Base-by-base conservation (phyloP, 2,797 vertebrate genomes). In the Acanthurus leucopareius region DNA sequence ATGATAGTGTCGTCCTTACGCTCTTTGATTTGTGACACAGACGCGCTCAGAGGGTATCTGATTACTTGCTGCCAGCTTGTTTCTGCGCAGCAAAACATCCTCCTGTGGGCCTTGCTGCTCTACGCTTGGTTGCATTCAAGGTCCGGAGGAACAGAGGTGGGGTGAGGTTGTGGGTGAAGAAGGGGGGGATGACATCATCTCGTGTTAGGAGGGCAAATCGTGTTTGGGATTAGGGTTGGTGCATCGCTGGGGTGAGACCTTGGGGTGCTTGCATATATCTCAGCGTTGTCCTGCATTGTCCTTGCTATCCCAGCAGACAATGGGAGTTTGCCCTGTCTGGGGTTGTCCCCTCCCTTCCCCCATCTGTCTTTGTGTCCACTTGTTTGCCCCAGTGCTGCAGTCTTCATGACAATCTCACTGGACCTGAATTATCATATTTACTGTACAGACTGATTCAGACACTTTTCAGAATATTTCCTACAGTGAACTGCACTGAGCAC, bases 181-280 rank as follows among this genome's bases (percentile, higher is more conserved):
- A 45, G 48, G 42, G 57, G 45, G 47, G 65, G 56, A 84, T 95
- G 93, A 95, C 91, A 92, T 94, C 92, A 95, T 92, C 83, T 67
- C 54, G 80, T 73, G 75, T 84, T 58, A 69, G 81, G 84, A 83
- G 83, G 78, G 79, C 86, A 86, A 86, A 78, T 84, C 48, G 58
- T 79, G 86, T 91, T 90, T 84, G 84, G 88, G 90, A 92, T 94
- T 93, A 91, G 81, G 85, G 82, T 58, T 28, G 73, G 80, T 52
- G 74, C 83, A 88, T 91, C 47, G 44, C 87, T 80, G 88, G 92
- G 88, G 89, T 90, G 91, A 93, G 89, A 80, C 88, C 82, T 78
- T 59, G 72, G 25, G 63, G 75, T 80, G 83, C 88, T 90, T 72
- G 86, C 82, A 82, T 89, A 85, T 88, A 90, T 91, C 85, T 73